Evolutionary conservation across 92 coral and sea anemone species (phyloP).

Genomic region (Bergia sp.): DNA sequence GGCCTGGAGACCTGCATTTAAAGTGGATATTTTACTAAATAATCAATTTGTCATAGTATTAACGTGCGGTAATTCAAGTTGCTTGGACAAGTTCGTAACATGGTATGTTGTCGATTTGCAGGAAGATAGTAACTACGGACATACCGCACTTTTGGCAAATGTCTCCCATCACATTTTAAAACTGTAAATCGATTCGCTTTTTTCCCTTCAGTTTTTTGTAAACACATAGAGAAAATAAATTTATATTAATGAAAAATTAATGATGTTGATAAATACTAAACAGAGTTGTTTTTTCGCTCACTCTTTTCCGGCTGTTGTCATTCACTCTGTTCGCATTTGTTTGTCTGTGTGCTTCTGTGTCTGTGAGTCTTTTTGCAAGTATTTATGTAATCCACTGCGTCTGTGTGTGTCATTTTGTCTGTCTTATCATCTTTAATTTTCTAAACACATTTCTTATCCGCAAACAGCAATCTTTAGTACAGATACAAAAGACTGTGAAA

Average conservation of each 20-base stretch:
- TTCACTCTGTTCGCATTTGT: no score
- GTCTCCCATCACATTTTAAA: slow-evolving; percentile 2
- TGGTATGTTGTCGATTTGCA: slow-evolving; percentile 28
- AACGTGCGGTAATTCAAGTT: background rate
- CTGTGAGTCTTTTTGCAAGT: no score
- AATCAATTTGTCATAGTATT: background rate
- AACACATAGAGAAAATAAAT: slow-evolving; percentile 20
- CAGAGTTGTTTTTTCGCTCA: no score
- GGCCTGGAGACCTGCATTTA: background rate
- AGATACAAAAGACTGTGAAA: no score
- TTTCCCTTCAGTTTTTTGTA: background rate
- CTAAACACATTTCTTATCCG: no score
- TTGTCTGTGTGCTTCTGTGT: no score
- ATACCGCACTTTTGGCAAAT: background rate
- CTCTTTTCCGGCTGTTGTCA: no score
- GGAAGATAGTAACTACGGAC: background rate
- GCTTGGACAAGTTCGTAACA: slow-evolving; percentile 6
- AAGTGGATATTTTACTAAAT: background rate
- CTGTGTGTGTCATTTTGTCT: no score
- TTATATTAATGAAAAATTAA: background rate
- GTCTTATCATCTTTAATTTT: no score
- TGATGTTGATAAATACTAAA: background rate
- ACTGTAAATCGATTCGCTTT: background rate
- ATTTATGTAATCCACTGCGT: no score
- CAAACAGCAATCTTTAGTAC: no score